Evolutionary conservation across 2,113 vertebrate species (phyloP).

Genomic region (Cacatua alba): DNA sequence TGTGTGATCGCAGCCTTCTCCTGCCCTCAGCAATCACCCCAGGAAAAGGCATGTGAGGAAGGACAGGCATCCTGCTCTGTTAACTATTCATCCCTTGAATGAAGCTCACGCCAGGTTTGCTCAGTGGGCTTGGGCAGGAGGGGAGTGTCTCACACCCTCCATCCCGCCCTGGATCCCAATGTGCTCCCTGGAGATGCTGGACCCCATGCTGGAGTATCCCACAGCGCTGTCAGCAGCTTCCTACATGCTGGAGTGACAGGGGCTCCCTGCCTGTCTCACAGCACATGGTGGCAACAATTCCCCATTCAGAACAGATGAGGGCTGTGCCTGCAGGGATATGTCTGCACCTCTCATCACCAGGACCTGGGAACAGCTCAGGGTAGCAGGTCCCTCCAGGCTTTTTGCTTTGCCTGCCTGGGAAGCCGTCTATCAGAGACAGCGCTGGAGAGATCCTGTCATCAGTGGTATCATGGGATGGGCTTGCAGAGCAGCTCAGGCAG

Average conservation of each 20-base stretch:
- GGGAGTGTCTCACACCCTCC: not conserved
- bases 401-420: not conserved
- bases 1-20: not conserved
- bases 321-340: not conserved
- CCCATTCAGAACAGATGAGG: not conserved
- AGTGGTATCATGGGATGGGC: fast-evolving
- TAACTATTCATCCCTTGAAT: not conserved
- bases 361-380: not conserved
- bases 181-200: not conserved
- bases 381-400: not conserved
- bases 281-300: not conserved
- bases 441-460: slow-evolving; percentile 51
- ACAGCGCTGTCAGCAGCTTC: fast-evolving
- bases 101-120: not conserved
- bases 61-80: fast-evolving
- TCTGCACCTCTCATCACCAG: slow-evolving; percentile 8
- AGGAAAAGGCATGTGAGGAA: not conserved
- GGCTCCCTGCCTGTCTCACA: not conserved
- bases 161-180: not conserved
- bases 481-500: fast-evolving
- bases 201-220: not conserved
- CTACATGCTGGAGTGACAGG: fast-evolving
- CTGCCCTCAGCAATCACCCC: not conserved
- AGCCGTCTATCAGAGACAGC: fast-evolving
- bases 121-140: not conserved